Evolutionary conservation across 2,797 vertebrate genomes (phyloP).

Genomic region (Xyrichtys novacula): DNA sequence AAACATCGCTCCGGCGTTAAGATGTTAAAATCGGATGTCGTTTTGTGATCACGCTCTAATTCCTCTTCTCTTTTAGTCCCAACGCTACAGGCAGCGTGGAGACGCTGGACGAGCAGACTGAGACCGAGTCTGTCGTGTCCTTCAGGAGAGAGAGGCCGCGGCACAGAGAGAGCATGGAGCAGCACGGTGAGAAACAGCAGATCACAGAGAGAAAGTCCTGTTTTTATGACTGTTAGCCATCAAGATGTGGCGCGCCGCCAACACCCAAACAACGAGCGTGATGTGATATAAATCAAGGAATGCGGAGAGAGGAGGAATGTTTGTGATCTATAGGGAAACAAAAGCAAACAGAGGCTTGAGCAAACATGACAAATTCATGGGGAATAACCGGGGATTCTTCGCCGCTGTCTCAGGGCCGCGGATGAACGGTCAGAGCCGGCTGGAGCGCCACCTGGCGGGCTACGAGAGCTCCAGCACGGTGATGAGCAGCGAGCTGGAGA

Average conservation of each 20-base stretch:
- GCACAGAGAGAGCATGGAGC: conserved; percentile 89
- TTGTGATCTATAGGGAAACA: conserved; percentile 11
- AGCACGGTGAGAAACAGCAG: conserved; percentile 82
- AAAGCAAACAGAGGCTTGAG: conserved; percentile 39
- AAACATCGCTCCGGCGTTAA: not conserved
- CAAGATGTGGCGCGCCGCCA: conserved; percentile 54
- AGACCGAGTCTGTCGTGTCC: conserved; percentile 92
- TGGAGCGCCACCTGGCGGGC: conserved; percentile 92
- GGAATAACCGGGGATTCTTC: not conserved
- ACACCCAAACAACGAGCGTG: conserved; percentile 23
- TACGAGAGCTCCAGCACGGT: conserved; percentile 94
- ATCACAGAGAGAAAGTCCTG: not conserved
- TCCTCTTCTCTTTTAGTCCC: conserved; percentile 76
- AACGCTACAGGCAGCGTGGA: conserved; percentile 91
- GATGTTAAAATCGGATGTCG: not conserved
- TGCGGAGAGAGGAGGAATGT: conserved; percentile 37
- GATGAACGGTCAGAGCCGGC: conserved; percentile 87
- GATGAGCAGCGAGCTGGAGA: conserved; percentile 94
- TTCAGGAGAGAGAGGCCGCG: conserved; percentile 90
- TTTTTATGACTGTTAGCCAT: conserved; percentile 17
- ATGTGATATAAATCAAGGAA: conserved; percentile 56
- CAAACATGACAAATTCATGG: conserved; percentile 39
- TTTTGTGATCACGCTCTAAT: not conserved
- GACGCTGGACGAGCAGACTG: conserved; percentile 92
- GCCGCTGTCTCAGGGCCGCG: conserved; percentile 80